These are phyloP conservation scores for Anguilla pacifica DNA, from an alignment of 2,797 vertebrate genomes.

Conservation along the genomic window DNA sequence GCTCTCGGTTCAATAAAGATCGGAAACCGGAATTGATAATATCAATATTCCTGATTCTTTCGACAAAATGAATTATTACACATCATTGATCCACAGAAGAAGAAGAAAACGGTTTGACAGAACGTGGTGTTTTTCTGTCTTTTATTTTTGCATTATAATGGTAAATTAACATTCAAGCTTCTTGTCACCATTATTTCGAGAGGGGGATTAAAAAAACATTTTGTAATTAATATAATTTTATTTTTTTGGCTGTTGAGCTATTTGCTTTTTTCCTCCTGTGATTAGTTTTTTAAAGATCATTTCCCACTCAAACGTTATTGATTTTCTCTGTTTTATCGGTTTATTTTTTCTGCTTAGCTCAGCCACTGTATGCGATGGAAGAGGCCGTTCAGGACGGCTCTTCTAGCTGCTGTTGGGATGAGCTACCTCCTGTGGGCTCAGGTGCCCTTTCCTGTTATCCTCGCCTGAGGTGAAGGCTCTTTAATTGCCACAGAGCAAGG, in stretches of 20 bases:
- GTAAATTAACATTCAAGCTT: neutral
- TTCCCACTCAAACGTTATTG: neutral
- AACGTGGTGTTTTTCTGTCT: neutral
- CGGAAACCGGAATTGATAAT: neutral
- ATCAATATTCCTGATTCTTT: neutral
- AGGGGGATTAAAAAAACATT: neutral
- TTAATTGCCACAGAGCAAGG: conserved; percentile 22
- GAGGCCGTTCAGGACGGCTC: neutral
- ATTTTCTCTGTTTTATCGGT: neutral
- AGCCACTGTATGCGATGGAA: neutral
- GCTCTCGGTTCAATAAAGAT: neutral
- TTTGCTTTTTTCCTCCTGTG: neutral
- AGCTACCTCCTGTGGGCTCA: neutral
- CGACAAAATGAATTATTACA: neutral
- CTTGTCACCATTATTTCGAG: neutral
- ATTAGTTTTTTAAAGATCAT: neutral
- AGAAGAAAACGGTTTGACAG: neutral
- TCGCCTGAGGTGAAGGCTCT: conserved; percentile 3
- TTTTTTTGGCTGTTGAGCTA: neutral
- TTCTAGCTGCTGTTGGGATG: neutral
- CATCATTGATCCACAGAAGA: neutral
- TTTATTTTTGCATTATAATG: neutral
- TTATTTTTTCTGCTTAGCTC: conserved; percentile 4
- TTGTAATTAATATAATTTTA: neutral
- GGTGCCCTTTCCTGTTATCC: neutral